Conservation (phyloP, 2,797 vertebrate genomes). For the Natrix natrix region DNA sequence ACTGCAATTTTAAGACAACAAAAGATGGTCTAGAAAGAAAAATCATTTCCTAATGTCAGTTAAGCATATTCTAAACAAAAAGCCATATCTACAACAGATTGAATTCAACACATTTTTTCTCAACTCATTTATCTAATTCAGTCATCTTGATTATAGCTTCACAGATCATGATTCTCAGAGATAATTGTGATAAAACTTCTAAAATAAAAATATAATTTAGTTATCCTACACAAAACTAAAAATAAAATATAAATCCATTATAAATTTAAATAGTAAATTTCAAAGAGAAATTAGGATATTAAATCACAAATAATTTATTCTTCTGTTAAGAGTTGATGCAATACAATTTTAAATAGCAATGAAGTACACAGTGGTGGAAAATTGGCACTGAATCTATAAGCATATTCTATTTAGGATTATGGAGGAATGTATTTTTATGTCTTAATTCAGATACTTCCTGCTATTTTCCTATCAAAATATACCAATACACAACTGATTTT, state of each 20-base stretch:
- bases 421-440: conserved; percentile 41
- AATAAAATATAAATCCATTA: conserved; percentile 62
- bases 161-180: conserved; percentile 76
- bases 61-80: conserved; percentile 81
- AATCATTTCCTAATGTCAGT: conserved; percentile 84
- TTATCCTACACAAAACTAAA: conserved; percentile 64
- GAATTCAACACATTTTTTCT: conserved; percentile 74
- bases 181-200: conserved; percentile 79
- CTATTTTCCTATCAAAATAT: conserved; percentile 27
- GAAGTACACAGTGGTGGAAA: conserved; percentile 81
- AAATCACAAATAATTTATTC: conserved; percentile 99
- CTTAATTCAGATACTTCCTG: conserved; percentile 40
- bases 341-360: conserved; percentile 95
- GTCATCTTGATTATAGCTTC: conserved; percentile 80
- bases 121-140: conserved; percentile 84
- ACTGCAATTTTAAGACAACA: conserved; percentile 83
- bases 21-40: conserved; percentile 80
- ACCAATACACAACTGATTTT: conserved; percentile 48
- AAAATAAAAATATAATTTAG: conserved; percentile 70
- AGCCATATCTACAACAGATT: conserved; percentile 76
- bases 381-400: conserved; percentile 76
- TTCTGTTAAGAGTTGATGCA: conserved; percentile 79
- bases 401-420: conserved; percentile 55
- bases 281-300: conserved; percentile 81
- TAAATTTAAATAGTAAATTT: conserved; percentile 51